phyloP scores from a whole-genome alignment of 2,888 invertebrate genomes.

The Steinernema carpocapsae region DNA sequence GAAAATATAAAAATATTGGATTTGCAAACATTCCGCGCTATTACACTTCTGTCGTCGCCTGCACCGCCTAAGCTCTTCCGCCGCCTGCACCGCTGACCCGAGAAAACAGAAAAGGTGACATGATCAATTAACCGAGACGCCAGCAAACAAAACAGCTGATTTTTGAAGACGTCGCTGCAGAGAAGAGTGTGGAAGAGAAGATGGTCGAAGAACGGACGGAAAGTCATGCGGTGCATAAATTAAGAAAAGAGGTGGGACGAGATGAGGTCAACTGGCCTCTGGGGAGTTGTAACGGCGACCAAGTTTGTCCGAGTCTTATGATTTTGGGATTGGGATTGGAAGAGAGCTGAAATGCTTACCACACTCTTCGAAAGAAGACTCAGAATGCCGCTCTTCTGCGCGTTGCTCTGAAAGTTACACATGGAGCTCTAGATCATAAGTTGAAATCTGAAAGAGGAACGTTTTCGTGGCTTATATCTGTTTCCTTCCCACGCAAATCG shows the following conservation, averaged over 20 bases:
- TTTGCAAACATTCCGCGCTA: background rate
- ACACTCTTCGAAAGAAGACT: too few species aligned
- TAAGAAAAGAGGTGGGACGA: background rate
- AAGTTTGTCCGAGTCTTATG: too few species aligned
- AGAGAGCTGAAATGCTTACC: background rate
- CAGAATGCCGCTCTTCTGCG: too few species aligned
- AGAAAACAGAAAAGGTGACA: background rate
- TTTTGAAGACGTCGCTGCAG: background rate
- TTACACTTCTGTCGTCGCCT: constrained; percentile 15
- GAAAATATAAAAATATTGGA: background rate
- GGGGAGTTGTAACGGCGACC: too few species aligned
- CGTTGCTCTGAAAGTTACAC: too few species aligned
- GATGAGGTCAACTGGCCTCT: background rate
- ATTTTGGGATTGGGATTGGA: background rate
- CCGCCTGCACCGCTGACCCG: background rate
- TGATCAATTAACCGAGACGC: constrained; percentile 4
- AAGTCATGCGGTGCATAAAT: background rate
- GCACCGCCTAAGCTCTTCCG: background rate
- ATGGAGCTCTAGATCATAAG: too few species aligned
- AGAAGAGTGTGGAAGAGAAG: background rate
- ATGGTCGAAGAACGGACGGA: background rate
- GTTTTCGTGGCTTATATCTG: too few species aligned
- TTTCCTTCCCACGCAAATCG: too few species aligned
- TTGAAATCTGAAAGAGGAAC: too few species aligned
- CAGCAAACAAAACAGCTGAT: constrained; percentile 12